Evolutionary conservation across 2,797 vertebrate genomes (phyloP).

Genomic region (Lagodon rhomboides): DNA sequence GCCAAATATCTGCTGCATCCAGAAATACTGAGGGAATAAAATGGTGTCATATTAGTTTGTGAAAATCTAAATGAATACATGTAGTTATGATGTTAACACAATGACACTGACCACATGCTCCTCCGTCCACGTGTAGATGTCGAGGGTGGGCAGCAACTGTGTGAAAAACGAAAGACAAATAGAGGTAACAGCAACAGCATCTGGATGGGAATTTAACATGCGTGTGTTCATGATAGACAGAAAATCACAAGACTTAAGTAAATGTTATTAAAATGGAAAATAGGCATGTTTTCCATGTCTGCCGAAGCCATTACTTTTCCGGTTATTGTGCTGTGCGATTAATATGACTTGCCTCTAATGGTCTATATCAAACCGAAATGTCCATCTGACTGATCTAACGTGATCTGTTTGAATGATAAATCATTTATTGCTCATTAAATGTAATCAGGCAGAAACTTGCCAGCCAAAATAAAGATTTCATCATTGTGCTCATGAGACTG

Average conservation of each 20-base stretch:
- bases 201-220: neutral
- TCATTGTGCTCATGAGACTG: conserved; percentile 78
- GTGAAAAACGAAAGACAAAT: conserved; percentile 78
- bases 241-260: conserved; percentile 57
- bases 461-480: conserved; percentile 84
- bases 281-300: conserved; percentile 56
- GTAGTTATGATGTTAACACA: neutral
- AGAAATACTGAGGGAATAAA: conserved; percentile 90
- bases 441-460: conserved; percentile 80
- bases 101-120: conserved; percentile 94
- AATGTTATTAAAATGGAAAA: conserved; percentile 72
- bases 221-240: conserved; percentile 28
- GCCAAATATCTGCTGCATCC: conserved; percentile 95
- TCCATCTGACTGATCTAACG: conserved; percentile 74
- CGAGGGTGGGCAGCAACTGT: conserved; percentile 96
- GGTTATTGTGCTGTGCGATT: conserved; percentile 71
- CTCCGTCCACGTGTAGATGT: conserved; percentile 96
- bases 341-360: conserved; percentile 63
- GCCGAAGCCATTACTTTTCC: conserved; percentile 60
- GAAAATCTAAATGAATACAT: neutral
- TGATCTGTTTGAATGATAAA: conserved; percentile 74
- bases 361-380: conserved; percentile 69
- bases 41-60: conserved; percentile 26
- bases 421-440: conserved; percentile 81
- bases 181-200: conserved; percentile 41